Base-by-base conservation (phyloP, 2,797 vertebrate species). In the Gastrophryne carolinensis region DNA sequence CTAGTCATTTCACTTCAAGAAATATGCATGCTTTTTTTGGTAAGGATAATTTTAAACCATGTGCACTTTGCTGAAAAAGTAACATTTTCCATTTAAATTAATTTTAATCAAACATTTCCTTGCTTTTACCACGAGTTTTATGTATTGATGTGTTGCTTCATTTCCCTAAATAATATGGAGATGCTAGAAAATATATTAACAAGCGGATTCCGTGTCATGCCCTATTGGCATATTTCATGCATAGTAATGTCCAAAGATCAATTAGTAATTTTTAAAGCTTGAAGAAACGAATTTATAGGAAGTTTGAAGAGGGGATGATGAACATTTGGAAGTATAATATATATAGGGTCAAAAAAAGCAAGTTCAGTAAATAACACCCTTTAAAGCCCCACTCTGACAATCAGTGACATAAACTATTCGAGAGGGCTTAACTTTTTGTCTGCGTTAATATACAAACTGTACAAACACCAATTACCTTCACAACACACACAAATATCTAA, bases 211-310 rank as follows among this genome's bases (percentile, higher is more conserved):
- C 74, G 73, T 82, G 80, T 81, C 79, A 2, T 79, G 82, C 72
- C 80, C 82, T 79, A 69, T 34, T 44, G 85, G 77, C 73, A 80
- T 26, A 71, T 72, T 73, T 79, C 72, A 41, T 79, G 72, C 80
- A 86, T 87, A 82, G 78, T 80, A 85, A 84, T 82, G 70, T 71
- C 75, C n/a, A 15, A 0, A 9, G 76, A 85, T 86, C 78, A 50
- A 83, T 80, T 79, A 76, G 75, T 76, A 63, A 79, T 81, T 82
- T 85, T 63, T 79, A 79, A 85, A 80, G 80, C 84, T 84, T 79
- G 79, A 83, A 85, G 86, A 85, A 86, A 88, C 85, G 71, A 85
- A 84, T 79, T 80, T 85, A 79, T 80, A 80, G 21, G 56, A 84
- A 79, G 78, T 87, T 81, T 61, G 75, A 81, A 68, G 29, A 39